Evolutionary conservation across 2,797 vertebrate species (phyloP), one percentile per base, ranked within the genome.

Genomic region (Acanthopagrus latus): DNA sequence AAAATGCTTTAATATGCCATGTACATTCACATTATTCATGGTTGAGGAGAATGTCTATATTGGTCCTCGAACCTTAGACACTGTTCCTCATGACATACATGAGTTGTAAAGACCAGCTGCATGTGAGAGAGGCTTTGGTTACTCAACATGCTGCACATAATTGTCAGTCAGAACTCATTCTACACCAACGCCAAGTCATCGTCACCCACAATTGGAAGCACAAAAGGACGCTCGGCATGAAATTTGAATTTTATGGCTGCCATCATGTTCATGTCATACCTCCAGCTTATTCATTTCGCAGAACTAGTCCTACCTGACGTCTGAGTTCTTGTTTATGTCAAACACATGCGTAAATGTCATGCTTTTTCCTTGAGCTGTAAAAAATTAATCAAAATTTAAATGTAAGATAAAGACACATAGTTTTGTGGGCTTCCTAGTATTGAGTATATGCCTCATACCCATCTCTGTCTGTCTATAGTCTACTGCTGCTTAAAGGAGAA

Each of bases 81-180:
- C 51, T 27, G 13, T 14, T 38, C 25, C 7, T 38, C 52, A 65
- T 9, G n/a, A 68, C 38, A 38, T 64, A 65, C 21, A 64, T 6
- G 1, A 50, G 38, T 14, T 52, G 5, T 7, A 23, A 23, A 14
- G 23, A 59, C 43, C 18, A 14, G 27, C 38, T 23, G 48, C 55
- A 20, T n/a, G 23, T 70, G 12, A 62, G 64, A 68, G 29, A 74
- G 20, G 18, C 46, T 80, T 68, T 57, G 14, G 21, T 62, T 41
- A 43, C 20, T 29, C 13, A 50, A 73, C 21, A 56, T 0, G 7
- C 17, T 68, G 23, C 18, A 43, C 14, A 48, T 7, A 60, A 41
- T n/a, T 1, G 43, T 23, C 41, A 67, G 18, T 47, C n/a, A 60
- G n/a, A 50, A 18, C 29, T 25, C 18, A 43, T 51, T 54, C 52